These are phyloP conservation scores for Philypnodon macrostomus DNA, from an alignment of 2,797 vertebrate species.

Conservation along the genomic window DNA sequence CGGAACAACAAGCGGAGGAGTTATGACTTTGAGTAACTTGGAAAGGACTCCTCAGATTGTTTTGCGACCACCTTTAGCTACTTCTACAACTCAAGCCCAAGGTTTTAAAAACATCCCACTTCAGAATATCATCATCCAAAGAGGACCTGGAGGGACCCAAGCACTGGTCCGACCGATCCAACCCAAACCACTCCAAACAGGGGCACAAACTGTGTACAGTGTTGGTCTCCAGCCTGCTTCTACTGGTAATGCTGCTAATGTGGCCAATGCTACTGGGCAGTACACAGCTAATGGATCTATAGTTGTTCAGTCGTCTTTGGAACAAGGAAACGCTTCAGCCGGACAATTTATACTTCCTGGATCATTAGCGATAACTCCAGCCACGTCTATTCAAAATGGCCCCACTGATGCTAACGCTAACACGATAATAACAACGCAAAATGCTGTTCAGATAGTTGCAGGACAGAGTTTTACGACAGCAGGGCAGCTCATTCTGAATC, in stretches of 20 bases:
- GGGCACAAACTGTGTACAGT: conserved; percentile 89
- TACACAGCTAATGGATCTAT: conserved; percentile 87
- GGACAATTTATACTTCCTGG: conserved; percentile 91
- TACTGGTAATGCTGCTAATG: conserved; percentile 49
- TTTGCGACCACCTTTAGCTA: conserved; percentile 82
- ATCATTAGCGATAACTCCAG: conserved; percentile 84
- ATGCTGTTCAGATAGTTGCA: conserved; percentile 87
- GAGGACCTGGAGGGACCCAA: conserved; percentile 88
- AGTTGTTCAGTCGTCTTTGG: conserved; percentile 87
- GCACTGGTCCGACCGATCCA: conserved; percentile 90
- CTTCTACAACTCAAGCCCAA: conserved; percentile 81
- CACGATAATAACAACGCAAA: conserved; percentile 87
- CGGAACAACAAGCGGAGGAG: conserved; percentile 83
- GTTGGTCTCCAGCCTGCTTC: conserved; percentile 82
- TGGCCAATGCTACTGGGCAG: conserved; percentile 70
- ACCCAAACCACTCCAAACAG: conserved; percentile 90
- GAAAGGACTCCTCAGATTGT: conserved; percentile 92
- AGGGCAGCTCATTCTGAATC: conserved; percentile 90
- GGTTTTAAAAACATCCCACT: conserved; percentile 95
- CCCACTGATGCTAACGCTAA: conserved; percentile 84
- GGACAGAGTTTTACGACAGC: conserved; percentile 85
- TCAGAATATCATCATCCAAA: conserved; percentile 98
- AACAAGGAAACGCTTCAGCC: conserved; percentile 79
- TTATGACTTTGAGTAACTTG: conserved; percentile 94
- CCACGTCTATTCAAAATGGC: conserved; percentile 83